Conservation (phyloP, 2,888 invertebrate genomes). For the Blastobasis lacticolella region DNA sequence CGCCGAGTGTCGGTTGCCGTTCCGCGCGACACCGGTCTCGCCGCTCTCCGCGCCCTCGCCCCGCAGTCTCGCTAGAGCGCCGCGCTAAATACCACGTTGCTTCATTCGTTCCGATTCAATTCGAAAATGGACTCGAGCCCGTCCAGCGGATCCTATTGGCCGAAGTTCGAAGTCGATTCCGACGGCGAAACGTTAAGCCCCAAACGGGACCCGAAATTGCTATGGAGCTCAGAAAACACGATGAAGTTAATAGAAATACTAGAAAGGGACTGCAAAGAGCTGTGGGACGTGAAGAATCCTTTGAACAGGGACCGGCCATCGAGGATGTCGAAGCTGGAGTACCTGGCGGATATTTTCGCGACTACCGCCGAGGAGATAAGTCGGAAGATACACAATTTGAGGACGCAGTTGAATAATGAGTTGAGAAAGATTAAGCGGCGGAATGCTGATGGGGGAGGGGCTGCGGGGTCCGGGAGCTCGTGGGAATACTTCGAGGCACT, state of each 20-base stretch:
- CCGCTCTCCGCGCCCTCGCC: slow-evolving; percentile 35
- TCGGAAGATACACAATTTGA: slow-evolving; percentile 58
- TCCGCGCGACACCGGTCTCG: slow-evolving; percentile 53
- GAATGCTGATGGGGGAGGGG: slow-evolving; percentile 20
- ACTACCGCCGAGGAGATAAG: slow-evolving; percentile 56
- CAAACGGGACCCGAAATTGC: slow-evolving; percentile 23
- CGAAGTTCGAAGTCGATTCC: slow-evolving; percentile 48
- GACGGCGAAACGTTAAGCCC: slow-evolving; percentile 32
- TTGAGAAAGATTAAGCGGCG: slow-evolving; percentile 55
- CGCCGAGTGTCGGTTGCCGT: slow-evolving; percentile 38
- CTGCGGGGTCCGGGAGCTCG: slow-evolving; percentile 31
- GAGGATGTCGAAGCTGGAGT: slow-evolving; percentile 42
- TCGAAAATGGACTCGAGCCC: slow-evolving; percentile 51
- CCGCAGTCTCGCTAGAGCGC: slow-evolving; percentile 68
- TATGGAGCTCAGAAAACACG: slow-evolving; percentile 53
- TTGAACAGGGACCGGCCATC: slow-evolving; percentile 40
- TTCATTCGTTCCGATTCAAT: slow-evolving; percentile 5
- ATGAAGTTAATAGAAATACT: slow-evolving; percentile 46
- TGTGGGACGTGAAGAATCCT: slow-evolving; percentile 55
- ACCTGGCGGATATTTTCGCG: slow-evolving; percentile 46
- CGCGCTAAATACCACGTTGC: slow-evolving; percentile 37
- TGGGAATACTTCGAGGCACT: slow-evolving; percentile 66
- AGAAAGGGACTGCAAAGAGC: slow-evolving; percentile 51
- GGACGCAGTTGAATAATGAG: slow-evolving; percentile 60
- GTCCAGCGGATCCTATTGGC: slow-evolving; percentile 33